These are phyloP conservation scores for Lynx canadensis DNA, from an alignment of 2,113 vertebrate species.

Conservation along the genomic window DNA sequence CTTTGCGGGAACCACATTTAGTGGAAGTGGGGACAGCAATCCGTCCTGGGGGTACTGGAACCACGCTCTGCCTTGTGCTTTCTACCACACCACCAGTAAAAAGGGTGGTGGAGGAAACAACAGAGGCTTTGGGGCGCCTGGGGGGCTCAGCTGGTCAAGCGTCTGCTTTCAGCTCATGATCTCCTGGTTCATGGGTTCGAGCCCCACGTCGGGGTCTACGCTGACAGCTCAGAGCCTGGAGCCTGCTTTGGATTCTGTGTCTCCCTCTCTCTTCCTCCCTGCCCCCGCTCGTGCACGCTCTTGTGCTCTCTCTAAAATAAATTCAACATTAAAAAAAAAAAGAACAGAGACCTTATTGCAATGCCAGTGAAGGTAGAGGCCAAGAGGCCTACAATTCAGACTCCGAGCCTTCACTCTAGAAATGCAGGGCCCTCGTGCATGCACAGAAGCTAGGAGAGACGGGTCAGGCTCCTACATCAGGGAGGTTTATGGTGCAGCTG, in stretches of 20 bases:
- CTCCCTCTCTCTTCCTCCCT: too few relatives aligned
- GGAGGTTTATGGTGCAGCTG: rapidly evolving
- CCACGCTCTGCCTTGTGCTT: neutral
- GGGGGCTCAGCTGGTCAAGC: too few relatives aligned
- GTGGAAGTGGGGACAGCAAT: neutral
- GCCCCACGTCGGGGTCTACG: too few relatives aligned
- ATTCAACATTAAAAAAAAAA: neutral
- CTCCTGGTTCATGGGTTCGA: too few relatives aligned
- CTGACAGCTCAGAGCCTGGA: too few relatives aligned
- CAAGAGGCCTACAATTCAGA: neutral
- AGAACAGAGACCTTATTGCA: neutral
- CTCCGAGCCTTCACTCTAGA: neutral
- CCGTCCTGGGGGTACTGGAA: rapidly evolving
- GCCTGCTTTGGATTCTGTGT: too few relatives aligned
- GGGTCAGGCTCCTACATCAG: neutral
- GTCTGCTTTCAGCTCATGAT: too few relatives aligned
- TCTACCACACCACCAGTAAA: neutral
- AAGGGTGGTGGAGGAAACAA: neutral
- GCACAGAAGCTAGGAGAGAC: too few relatives aligned
- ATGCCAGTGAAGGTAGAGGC: neutral
- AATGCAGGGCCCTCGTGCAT: neutral
- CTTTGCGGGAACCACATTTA: neutral
- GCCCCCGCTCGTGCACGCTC: too few relatives aligned
- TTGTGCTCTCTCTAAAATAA: too few relatives aligned
- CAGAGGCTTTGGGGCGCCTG: too few relatives aligned